phyloP scores from a whole-genome alignment of 2,797 vertebrate genomes.

The Chiroxiphia lanceolata region DNA sequence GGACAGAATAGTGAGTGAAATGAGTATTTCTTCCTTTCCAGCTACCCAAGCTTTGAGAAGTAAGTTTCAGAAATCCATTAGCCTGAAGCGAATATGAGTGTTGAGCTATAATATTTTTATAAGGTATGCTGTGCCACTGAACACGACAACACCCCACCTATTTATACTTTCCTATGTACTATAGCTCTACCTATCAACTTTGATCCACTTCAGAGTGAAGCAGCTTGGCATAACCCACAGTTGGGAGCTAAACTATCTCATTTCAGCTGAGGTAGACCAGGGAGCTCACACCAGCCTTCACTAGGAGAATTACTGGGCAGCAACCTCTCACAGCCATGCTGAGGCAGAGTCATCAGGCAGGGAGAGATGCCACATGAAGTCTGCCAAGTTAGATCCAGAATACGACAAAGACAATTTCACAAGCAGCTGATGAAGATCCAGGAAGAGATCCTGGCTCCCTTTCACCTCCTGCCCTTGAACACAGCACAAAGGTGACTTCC shows the following conservation, averaged over 20 bases:
- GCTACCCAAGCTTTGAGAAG: not conserved
- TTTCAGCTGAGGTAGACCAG: not conserved
- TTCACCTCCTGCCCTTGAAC: not conserved
- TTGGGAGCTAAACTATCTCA: not conserved
- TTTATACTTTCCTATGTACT: not conserved
- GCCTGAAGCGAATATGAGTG: not conserved
- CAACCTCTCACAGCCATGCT: not conserved
- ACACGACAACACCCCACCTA: not conserved
- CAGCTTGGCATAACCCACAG: not conserved
- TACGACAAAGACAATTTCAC: not conserved
- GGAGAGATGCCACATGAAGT: not conserved
- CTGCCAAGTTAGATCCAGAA: not conserved
- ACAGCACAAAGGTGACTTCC: fast-evolving
- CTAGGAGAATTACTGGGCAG: fast-evolving
- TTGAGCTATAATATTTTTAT: not conserved
- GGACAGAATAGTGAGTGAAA: not conserved
- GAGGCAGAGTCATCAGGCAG: not conserved
- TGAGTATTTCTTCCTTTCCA: not conserved
- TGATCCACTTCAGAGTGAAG: not conserved
- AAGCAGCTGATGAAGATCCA: not conserved
- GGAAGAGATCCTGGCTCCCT: not conserved
- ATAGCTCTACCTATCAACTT: not conserved
- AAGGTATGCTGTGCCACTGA: not conserved
- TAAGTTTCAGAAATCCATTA: not conserved
- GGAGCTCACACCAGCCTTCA: not conserved